phyloP scores from a whole-genome alignment of 2,113 vertebrate species.

The Raja brachyura region DNA sequence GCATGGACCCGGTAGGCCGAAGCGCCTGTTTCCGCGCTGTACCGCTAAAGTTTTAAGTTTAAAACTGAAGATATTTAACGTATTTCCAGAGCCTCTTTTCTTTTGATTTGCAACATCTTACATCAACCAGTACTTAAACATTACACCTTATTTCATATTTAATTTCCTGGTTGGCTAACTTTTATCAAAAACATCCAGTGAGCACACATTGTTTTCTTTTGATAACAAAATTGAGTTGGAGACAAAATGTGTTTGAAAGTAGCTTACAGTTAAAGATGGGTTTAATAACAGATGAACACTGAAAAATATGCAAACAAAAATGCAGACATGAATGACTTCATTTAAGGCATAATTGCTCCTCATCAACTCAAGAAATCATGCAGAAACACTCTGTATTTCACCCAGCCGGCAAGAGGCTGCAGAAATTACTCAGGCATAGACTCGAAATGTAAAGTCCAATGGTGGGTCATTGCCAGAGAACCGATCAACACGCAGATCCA shows the following conservation, averaged over 20 bases:
- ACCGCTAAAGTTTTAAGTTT: no score
- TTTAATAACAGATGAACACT: conserved; percentile 74
- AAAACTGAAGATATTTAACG: no score
- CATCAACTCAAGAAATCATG: conserved; percentile 78
- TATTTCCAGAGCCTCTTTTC: not conserved
- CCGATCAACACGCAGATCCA: conserved; percentile 59
- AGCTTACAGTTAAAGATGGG: conserved; percentile 69
- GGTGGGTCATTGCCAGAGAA: conserved; percentile 59
- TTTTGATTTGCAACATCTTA: not conserved
- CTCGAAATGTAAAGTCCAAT: conserved; percentile 68
- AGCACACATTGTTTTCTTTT: conserved; percentile 63
- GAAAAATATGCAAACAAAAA: conserved; percentile 78
- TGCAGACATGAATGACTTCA: conserved; percentile 76
- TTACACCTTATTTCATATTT: not conserved
- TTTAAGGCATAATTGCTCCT: conserved; percentile 75
- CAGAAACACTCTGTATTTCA: conserved; percentile 70
- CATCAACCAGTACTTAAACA: not conserved
- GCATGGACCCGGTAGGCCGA: no score
- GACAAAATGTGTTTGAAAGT: conserved; percentile 69
- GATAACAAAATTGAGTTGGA: conserved; percentile 61
- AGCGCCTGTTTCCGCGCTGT: no score
- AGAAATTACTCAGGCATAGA: conserved; percentile 68
- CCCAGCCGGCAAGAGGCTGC: conserved; percentile 56
- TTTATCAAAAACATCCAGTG: conserved; percentile 61
- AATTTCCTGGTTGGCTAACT: conserved; percentile 62